Evolutionary conservation across 2,797 vertebrate genomes (phyloP).

Genomic region (Cygnus olor): DNA sequence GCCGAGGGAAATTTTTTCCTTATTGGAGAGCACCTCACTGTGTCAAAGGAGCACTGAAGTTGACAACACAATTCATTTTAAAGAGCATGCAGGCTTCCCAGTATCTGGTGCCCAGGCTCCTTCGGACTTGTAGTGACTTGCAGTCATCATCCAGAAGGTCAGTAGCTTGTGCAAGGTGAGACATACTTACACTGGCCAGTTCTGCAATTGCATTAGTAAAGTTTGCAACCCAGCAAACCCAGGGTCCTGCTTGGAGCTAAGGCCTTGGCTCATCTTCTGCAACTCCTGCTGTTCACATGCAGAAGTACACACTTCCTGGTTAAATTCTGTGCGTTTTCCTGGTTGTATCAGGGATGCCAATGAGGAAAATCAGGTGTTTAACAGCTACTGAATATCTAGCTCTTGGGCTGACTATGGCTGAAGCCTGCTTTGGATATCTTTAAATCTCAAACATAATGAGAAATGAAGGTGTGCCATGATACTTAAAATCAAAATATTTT

Average conservation of each 20-base stretch:
- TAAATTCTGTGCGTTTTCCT: neutral
- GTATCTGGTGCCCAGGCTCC: neutral
- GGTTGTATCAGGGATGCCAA: neutral
- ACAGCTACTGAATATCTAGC: neutral
- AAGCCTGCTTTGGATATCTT: neutral
- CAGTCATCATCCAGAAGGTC: neutral
- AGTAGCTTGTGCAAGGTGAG: neutral
- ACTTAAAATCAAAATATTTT: neutral
- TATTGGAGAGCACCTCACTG: neutral
- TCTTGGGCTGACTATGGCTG: neutral
- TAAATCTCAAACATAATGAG: neutral
- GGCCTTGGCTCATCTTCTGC: neutral
- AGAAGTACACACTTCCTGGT: neutral
- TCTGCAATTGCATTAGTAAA: neutral
- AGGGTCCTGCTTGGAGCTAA: neutral
- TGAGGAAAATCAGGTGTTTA: neutral
- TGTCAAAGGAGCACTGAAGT: neutral
- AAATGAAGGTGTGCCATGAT: neutral
- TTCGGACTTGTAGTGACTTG: neutral
- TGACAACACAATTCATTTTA: neutral
- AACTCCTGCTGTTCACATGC: neutral
- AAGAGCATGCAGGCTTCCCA: neutral
- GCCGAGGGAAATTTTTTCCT: neutral
- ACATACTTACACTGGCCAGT: neutral
- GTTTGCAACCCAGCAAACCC: neutral